Conservation (phyloP, 2,113 vertebrate species). For the Tiliqua scincoides region DNA sequence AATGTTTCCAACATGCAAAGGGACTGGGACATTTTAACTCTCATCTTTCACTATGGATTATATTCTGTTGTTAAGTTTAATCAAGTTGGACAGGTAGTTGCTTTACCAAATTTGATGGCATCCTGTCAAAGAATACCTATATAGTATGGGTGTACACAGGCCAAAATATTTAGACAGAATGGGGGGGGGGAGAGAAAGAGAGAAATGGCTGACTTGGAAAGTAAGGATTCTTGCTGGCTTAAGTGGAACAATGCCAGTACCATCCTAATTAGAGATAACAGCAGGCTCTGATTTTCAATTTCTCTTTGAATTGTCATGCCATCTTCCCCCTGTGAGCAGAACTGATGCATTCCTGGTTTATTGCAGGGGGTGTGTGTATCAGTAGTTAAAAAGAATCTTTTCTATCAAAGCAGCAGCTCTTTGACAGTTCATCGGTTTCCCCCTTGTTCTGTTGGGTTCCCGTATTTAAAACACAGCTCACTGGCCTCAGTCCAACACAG, state of each 20-base stretch:
- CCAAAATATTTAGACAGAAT: too few species aligned
- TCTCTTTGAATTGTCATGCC: slow-evolving; percentile 12
- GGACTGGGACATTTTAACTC: not conserved
- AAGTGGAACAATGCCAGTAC: not conserved
- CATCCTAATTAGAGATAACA: not conserved
- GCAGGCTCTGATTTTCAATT: not conserved
- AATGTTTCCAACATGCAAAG: not conserved
- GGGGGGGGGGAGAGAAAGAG: not conserved
- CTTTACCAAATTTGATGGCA: not conserved
- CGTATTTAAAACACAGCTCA: not conserved
- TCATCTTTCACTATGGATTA: not conserved
- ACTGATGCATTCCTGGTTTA: not conserved
- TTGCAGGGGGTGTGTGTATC: not conserved
- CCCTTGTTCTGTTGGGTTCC: not conserved
- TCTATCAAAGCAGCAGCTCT: not conserved
- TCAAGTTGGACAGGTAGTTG: not conserved
- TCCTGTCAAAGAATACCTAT: not conserved
- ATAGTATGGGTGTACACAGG: not conserved
- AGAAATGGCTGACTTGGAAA: not conserved
- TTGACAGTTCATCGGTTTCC: not conserved
- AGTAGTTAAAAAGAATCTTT: not conserved
- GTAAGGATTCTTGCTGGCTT: not conserved
- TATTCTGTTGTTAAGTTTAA: not conserved
- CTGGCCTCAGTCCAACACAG: not conserved
- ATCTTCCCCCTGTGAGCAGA: not conserved